These are phyloP conservation scores for Acestrorhynchus altus DNA, from an alignment of 2,797 vertebrate species.

Conservation along the genomic window DNA sequence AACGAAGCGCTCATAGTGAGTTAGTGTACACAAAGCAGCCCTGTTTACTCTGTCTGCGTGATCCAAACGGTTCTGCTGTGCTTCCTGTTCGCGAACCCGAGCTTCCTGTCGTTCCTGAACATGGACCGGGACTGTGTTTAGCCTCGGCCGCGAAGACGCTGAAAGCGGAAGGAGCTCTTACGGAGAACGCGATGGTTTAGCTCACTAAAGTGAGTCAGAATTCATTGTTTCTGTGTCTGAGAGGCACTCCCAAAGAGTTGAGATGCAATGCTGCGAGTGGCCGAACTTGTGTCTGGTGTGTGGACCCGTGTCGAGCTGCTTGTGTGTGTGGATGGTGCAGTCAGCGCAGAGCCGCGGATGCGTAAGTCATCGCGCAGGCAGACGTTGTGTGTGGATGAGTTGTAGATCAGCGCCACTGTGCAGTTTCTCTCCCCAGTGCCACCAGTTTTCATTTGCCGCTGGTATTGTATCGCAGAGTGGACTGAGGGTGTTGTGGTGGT, in stretches of 20 bases:
- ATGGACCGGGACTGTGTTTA: not conserved
- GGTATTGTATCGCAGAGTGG: not conserved
- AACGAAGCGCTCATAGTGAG: not conserved
- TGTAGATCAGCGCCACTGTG: not conserved
- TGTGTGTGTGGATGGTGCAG: not conserved
- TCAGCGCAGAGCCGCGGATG: not conserved
- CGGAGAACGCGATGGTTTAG: not conserved
- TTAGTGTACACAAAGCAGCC: not conserved
- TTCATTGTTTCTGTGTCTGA: not conserved
- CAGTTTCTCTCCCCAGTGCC: not conserved
- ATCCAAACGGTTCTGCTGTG: not conserved
- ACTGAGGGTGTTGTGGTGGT: no score
- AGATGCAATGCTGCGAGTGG: no score
- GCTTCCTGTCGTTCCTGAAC: not conserved
- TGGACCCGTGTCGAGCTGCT: not conserved
- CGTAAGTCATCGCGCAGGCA: not conserved
- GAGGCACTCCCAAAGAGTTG: not conserved
- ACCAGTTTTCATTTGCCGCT: not conserved
- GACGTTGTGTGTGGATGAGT: not conserved
- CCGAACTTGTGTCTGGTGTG: not conserved
- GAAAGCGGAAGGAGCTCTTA: not conserved
- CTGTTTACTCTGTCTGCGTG: not conserved
- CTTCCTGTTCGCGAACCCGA: not conserved
- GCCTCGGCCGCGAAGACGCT: not conserved
- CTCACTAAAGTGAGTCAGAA: not conserved